Percentiles rank a stretch among this genome's conserved stretches.
Conservation (phyloP, 2,797 vertebrate species). For the Coendou prehensilis region DNA sequence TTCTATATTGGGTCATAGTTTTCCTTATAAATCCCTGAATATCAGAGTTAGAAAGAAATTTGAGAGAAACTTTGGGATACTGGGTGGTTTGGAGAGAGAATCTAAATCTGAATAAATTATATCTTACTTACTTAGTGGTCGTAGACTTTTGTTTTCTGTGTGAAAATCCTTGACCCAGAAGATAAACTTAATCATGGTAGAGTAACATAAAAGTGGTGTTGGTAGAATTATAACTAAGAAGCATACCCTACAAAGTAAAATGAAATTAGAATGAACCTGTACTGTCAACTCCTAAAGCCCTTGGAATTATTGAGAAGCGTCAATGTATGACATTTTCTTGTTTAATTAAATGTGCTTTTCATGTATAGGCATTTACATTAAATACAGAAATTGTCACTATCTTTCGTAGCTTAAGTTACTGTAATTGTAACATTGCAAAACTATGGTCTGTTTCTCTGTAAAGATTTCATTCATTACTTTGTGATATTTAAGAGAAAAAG, state of each 20-base stretch:
- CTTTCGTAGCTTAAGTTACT: constrained; percentile 59
- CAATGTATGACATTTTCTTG: constrained; percentile 38
- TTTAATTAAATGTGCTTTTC: constrained; percentile 59
- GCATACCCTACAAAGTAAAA: not conserved
- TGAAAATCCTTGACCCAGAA: constrained; percentile 46
- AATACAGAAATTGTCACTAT: constrained; percentile 24
- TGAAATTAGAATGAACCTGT: not conserved
- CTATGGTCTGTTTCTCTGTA: constrained; percentile 14
- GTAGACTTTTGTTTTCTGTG: constrained; percentile 40
- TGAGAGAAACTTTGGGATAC: constrained; percentile 2
- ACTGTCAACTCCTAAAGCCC: not conserved
- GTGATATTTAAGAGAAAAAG: constrained; percentile 64
- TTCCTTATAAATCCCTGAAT: not conserved
- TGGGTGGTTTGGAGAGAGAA: constrained; percentile 60
- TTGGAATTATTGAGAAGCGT: constrained; percentile 36
- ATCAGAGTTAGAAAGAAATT: constrained; percentile 54
- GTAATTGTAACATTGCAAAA: constrained; percentile 43
- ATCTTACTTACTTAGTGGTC: constrained; percentile 61
- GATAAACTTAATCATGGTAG: not conserved
- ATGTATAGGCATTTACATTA: not conserved
- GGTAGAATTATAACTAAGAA: not conserved
- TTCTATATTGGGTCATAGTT: not conserved
- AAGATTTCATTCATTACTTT: constrained; percentile 48
- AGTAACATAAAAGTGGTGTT: not conserved
- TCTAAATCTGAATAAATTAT: constrained; percentile 12